Evolutionary conservation across 2,113 vertebrate species (phyloP).

Genomic region (Epinephelus moara): DNA sequence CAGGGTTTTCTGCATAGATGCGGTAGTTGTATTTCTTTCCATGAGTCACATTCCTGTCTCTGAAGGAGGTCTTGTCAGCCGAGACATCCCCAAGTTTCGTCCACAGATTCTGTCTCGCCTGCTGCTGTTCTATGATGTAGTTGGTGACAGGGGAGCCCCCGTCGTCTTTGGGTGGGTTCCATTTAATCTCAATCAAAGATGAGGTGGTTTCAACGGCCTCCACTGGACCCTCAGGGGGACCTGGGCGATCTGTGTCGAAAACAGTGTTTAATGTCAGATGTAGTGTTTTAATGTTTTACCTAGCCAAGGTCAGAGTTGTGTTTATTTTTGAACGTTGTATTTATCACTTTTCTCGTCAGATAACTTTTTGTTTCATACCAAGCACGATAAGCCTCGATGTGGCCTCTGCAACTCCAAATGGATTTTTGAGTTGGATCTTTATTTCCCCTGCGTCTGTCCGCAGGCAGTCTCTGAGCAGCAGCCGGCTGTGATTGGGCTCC

Average conservation of each 20-base stretch:
- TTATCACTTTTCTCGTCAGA: constrained; percentile 60
- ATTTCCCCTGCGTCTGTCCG: constrained; percentile 88
- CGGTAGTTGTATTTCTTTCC: constrained; percentile 89
- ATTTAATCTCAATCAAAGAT: constrained; percentile 83
- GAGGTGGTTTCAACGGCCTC: constrained; percentile 82
- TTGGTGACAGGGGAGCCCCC: constrained; percentile 86
- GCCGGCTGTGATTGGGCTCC: constrained; percentile 81
- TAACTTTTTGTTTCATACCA: constrained; percentile 71
- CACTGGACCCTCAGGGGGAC: constrained; percentile 88
- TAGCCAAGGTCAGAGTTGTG: not conserved
- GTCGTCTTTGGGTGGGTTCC: constrained; percentile 87
- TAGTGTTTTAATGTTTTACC: not conserved
- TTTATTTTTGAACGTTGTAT: not conserved
- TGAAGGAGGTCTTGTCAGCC: constrained; percentile 81
- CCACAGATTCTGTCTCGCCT: constrained; percentile 85
- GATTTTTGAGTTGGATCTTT: constrained; percentile 87
- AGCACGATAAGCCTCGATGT: constrained; percentile 83
- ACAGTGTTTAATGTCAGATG: constrained; percentile 5
- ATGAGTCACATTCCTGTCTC: constrained; percentile 83
- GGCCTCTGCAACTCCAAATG: constrained; percentile 84
- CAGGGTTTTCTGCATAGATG: constrained; percentile 86
- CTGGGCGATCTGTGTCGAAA: constrained; percentile 84
- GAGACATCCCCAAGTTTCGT: constrained; percentile 84
- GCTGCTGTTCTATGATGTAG: constrained; percentile 87
- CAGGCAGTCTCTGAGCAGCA: constrained; percentile 86